Conservation (phyloP, 1,140 invertebrate species). For the Sycophila sp. region DNA sequence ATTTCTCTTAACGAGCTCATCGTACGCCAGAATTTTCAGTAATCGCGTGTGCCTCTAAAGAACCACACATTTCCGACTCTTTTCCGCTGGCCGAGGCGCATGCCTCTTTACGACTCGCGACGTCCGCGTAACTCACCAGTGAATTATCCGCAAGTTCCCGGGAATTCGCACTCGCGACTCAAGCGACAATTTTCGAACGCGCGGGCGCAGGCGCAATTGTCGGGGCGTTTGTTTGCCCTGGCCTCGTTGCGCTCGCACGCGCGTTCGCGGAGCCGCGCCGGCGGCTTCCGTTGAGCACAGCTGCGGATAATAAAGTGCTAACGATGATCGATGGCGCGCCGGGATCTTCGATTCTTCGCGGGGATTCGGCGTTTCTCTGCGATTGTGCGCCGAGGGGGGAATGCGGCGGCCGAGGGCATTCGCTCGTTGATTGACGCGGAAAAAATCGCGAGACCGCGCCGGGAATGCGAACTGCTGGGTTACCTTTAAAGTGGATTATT, state of each 20-base stretch:
- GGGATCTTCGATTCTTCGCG: conserved; percentile 16
- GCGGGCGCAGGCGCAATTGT: conserved; percentile 1
- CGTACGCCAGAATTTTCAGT: neutral
- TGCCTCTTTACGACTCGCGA: too few species aligned
- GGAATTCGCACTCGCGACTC: neutral
- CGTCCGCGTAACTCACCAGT: neutral
- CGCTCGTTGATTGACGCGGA: too few species aligned
- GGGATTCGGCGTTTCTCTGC: neutral
- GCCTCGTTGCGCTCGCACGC: neutral
- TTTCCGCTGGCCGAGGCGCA: neutral
- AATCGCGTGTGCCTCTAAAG: conserved; percentile 6
- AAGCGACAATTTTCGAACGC: conserved; percentile 5
- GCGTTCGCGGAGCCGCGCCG: neutral
- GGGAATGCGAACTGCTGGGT: too few species aligned
- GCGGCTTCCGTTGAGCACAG: conserved; percentile 45
- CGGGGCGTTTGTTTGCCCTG: conserved; percentile 49
- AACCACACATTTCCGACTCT: conserved; percentile 12
- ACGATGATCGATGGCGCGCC: conserved; percentile 58
- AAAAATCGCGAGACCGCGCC: too few species aligned
- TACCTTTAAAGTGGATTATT: too few species aligned
- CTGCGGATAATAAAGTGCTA: conserved; percentile 59
- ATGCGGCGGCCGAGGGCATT: too few species aligned
- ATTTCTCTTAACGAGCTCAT: neutral
- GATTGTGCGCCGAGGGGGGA: too few species aligned
- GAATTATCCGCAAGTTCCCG: conserved; percentile 26